Evolutionary conservation across 2,888 invertebrate species (phyloP).

Genomic region (Portevinia maculata): DNA sequence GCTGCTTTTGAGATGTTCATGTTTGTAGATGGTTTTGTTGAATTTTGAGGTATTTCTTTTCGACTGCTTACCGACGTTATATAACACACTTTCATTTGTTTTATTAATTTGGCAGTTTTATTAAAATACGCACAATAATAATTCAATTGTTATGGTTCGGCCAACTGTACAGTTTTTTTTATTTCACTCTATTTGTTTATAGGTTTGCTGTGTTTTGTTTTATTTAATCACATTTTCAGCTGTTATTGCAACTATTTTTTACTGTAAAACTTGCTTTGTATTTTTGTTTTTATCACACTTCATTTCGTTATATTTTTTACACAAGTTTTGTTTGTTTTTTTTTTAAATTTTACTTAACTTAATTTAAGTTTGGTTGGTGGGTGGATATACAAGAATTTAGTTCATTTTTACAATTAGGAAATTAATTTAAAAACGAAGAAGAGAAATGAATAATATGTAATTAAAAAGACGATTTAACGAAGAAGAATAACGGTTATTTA

Average conservation of each 20-base stretch:
- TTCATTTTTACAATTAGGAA: conserved; percentile 60
- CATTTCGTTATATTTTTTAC: conserved; percentile 58
- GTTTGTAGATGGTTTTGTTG: conserved; percentile 23
- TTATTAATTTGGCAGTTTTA: conserved; percentile 47
- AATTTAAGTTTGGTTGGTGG: conserved; percentile 72
- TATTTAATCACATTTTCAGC: conserved; percentile 63
- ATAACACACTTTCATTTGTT: conserved; percentile 19
- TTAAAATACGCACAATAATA: conserved; percentile 11
- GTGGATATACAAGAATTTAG: conserved; percentile 72
- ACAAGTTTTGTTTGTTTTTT: conserved; percentile 47
- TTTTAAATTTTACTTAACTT: conserved; percentile 54
- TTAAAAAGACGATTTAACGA: conserved; percentile 56
- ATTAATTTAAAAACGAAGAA: conserved; percentile 10
- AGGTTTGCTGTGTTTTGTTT: conserved; percentile 16
- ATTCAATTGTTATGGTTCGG: conserved; percentile 9
- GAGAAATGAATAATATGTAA: conserved; percentile 1
- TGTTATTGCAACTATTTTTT: conserved; percentile 58
- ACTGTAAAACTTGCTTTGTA: conserved; percentile 46
- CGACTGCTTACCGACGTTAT: conserved; percentile 21
- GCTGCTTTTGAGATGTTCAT: conserved; percentile 17
- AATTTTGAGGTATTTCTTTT: conserved; percentile 42
- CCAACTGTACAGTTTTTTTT: conserved; percentile 1
- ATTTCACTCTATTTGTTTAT: conserved; percentile 23
- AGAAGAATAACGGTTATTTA: conserved; percentile 53
- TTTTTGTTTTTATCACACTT: conserved; percentile 66